Evolutionary conservation across 1,140 invertebrate species (phyloP).

Genomic region (Plodia interpunctella): DNA sequence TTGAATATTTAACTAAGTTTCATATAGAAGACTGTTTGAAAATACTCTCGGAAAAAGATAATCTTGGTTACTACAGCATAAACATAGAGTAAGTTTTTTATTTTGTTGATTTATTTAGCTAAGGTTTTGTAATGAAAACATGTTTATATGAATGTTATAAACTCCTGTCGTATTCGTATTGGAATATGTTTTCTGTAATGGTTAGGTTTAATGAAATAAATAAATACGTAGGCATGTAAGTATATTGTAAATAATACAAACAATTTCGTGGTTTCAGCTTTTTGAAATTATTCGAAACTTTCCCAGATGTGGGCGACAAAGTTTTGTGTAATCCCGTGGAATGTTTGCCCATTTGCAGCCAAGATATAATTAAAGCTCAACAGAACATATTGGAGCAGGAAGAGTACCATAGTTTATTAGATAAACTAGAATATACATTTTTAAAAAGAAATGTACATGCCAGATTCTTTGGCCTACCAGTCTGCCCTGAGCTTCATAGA

Average conservation of each 20-base stretch:
- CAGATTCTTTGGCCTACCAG: slow-evolving; percentile 78
- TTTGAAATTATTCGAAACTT: slow-evolving; percentile 68
- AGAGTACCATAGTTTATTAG: slow-evolving; percentile 46
- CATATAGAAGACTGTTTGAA: slow-evolving; percentile 59
- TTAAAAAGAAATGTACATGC: slow-evolving; percentile 84
- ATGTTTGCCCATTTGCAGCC: slow-evolving; percentile 78
- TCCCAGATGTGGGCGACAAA: slow-evolving; percentile 67
- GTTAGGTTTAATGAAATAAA: no score
- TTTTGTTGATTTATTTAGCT: slow-evolving; percentile 13
- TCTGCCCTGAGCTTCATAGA: slow-evolving; percentile 78
- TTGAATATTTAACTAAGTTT: slow-evolving; percentile 59
- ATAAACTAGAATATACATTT: slow-evolving; percentile 39
- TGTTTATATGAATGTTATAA: no score
- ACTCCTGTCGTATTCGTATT: no score
- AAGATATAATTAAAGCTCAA: slow-evolving; percentile 80
- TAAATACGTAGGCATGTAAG: no score
- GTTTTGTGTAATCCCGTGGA: slow-evolving; percentile 63
- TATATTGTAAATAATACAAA: no score
- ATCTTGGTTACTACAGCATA: slow-evolving; percentile 57
- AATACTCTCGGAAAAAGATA: slow-evolving; percentile 55
- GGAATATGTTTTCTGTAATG: no score
- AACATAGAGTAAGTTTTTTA: slow-evolving; percentile 67
- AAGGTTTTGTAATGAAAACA: no score
- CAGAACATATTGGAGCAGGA: slow-evolving; percentile 72
- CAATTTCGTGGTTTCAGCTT: slow-evolving; percentile 53